Evolutionary conservation across 2,888 invertebrate genomes (phyloP), one percentile per base, ranked within the genome.

Genomic region (Lasioglossum calceatum): DNA sequence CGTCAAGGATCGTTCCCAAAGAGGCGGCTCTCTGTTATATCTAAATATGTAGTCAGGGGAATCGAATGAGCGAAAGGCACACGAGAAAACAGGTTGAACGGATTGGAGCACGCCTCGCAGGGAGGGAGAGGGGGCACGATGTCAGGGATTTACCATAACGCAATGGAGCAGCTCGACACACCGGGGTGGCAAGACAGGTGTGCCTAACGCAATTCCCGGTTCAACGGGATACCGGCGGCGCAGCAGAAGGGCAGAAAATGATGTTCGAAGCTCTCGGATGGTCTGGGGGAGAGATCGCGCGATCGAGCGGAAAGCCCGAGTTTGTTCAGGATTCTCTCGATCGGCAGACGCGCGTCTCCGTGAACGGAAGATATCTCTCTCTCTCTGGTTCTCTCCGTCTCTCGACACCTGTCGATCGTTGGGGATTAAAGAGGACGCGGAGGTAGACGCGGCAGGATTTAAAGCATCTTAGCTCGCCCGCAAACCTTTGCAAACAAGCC

Each of bases 351-450:
- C 77, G 71, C 23, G 54, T 76, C 80, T 79, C 82, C 80, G 82
- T 70, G 77, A n/a, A 16, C 47, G 39, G n/a, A 16, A 27, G 23
- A n/a, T 54, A 74, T 44, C 12, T 44, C 44, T 12, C 44, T 42
- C 42, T 10, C 12, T 42, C 10, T 16, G 19, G 7, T 23, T 23
- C 23, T 23, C 54, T 3, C 89, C 19, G 71, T 79, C 89, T 84
- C 88, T 89, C 90, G 90, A 93, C 92, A 93, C 91, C 92, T 91
- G 92, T 91, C 92, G 92, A 93, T 92, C 90, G 90, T 42, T 14
- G 73, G 81, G 92, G 91, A 92, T 93, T 93, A 92, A 93, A 93
- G 92, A 90, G 89, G 91, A 93, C 90, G 86, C 89, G 89, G 70
- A 78, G 78, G 77, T 86, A 89, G 87, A 88, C 88, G 64, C 74